A percentile compares a stretch with the other conserved stretches of the same genome.
Evolutionary conservation across 2,113 vertebrate species (phyloP).

Genomic region (Cryptotis parvus): DNA sequence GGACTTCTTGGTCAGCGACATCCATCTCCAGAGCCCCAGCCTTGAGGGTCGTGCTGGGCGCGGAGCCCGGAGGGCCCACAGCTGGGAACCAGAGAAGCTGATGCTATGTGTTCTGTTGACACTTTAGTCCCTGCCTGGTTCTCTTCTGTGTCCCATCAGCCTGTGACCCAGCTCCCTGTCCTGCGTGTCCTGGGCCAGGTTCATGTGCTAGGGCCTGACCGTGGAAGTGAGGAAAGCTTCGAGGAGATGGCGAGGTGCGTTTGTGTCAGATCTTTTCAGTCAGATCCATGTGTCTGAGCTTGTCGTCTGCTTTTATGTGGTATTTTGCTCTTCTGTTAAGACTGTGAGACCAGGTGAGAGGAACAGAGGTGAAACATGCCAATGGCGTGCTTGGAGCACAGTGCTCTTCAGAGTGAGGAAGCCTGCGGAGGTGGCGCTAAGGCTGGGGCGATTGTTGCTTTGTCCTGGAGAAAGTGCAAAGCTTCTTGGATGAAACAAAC

Average conservation of each 20-base stretch:
- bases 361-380: background rate
- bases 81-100: background rate
- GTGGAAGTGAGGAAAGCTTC: no score
- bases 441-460: background rate
- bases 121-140: background rate
- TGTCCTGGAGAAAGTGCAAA: background rate
- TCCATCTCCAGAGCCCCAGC: slow-evolving; percentile 82
- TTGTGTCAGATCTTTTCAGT: no score
- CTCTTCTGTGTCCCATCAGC: background rate
- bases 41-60: slow-evolving; percentile 72
- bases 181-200: no score
- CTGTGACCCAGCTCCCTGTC: no score
- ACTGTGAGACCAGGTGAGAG: background rate
- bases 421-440: background rate
- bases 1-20: slow-evolving; percentile 74
- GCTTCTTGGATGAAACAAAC: background rate
- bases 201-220: no score
- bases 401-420: background rate
- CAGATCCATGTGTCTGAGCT: background rate
- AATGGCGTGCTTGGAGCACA: background rate
- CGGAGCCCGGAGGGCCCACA: rapidly evolving
- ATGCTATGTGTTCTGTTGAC: background rate
- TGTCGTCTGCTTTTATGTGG: slow-evolving; percentile 22
- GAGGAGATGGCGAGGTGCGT: no score
- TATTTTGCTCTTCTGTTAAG: slow-evolving; percentile 14